Evolutionary conservation across 1,140 invertebrate species (phyloP), one percentile per base, ranked within the genome.

Genomic region (Pseudobourletiella spinata): DNA sequence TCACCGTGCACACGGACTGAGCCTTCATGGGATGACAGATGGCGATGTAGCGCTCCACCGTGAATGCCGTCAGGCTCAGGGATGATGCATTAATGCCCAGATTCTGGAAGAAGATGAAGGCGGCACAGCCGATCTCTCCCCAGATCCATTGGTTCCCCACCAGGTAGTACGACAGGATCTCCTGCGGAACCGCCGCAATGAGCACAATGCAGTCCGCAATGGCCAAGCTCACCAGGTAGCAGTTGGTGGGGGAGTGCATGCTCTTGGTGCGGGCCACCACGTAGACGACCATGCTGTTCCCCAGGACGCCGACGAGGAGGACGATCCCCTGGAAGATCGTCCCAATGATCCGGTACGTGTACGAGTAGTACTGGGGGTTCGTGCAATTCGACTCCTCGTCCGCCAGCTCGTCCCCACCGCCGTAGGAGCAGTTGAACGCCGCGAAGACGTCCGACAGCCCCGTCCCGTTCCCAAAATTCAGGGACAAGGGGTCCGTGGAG

Each of bases 21-120:
- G 82, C 81, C 64, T 76, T 74, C 73, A 83, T 78, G 1, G 81
- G 82, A 69, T 82, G 77, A 62, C 81, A 83, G 35, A 83, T 83
- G 52, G 81, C 80, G 46, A 83, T 80, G 70, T 80, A 82, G 25
- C 80, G 69, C 68, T 82, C 81, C 4, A 85, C 78, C 2, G 84
- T 86, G 74, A 86, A 86, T 0, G 84, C 83, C 18, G 84, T 81
- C 32, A 85, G 80, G 28, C 80, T 82, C 25, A 85, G 72, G 0
- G 82, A 81, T 0, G 82, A 84, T 20, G 79, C 82, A 72, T 87
- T 86, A 60, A 87, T 84, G 2, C 84, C 86, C 11, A 85, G 73
- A 72, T 84, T 82, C 67, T 84, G 83, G 2, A 80, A 72, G 70
- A 84, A 86, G n/a, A 84, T 77, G 57, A 84, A 76, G 6, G 83